phyloP scores from a whole-genome alignment of 1,140 invertebrate species.

The Cydia splendana region DNA sequence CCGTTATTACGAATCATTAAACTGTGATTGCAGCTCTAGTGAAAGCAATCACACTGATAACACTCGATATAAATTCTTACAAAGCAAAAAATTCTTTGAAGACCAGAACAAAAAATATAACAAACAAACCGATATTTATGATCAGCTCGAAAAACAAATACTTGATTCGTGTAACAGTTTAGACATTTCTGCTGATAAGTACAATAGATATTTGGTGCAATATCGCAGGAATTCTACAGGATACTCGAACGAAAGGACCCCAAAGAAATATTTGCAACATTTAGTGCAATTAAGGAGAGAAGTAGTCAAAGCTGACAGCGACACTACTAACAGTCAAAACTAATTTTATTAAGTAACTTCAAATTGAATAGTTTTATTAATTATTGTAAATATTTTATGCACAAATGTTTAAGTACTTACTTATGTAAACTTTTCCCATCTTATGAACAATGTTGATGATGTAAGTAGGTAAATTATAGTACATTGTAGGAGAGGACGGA shows the following conservation, averaged over 20 bases:
- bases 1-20: constrained; percentile 27
- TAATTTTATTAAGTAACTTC: neutral
- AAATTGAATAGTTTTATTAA: too few species aligned
- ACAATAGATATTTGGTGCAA: constrained; percentile 55
- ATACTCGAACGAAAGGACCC: constrained; percentile 43
- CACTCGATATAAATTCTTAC: constrained; percentile 37
- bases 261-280: constrained; percentile 68
- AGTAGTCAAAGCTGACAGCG: constrained; percentile 49
- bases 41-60: constrained; percentile 41
- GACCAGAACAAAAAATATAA: constrained; percentile 35
- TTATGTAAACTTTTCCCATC: too few species aligned
- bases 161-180: constrained; percentile 56
- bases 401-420: too few species aligned
- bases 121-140: constrained; percentile 41
- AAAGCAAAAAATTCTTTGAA: constrained; percentile 43
- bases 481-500: too few species aligned
- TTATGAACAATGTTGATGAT: too few species aligned
- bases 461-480: too few species aligned
- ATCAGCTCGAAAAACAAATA: constrained; percentile 55
- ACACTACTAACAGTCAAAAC: constrained; percentile 39
- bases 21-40: constrained; percentile 36
- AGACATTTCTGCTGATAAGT: constrained; percentile 54
- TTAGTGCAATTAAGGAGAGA: constrained; percentile 63
- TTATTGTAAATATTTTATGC: too few species aligned
- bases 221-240: constrained; percentile 35